Evolutionary conservation across 1,140 invertebrate species (phyloP).

Genomic region (Periplaneta americana): DNA sequence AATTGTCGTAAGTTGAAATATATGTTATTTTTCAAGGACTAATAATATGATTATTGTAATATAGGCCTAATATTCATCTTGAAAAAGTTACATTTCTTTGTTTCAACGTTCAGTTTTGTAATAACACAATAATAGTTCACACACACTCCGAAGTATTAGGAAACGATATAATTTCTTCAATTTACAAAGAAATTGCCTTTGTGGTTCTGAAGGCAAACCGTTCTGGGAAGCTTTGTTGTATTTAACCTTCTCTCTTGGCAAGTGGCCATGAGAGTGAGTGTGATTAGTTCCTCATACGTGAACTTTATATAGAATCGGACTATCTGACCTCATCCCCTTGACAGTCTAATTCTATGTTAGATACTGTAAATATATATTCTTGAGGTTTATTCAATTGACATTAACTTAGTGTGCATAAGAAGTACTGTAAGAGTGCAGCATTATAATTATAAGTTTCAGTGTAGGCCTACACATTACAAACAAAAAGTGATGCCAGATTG

Average conservation of each 20-base stretch:
- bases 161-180: too few relatives aligned
- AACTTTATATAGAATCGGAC: not conserved
- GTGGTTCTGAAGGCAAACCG: too few relatives aligned
- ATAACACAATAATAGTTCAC: too few relatives aligned
- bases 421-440: not conserved
- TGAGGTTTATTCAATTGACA: not conserved
- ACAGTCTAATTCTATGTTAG: not conserved
- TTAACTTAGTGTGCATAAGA: not conserved
- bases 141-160: too few relatives aligned
- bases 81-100: too few relatives aligned
- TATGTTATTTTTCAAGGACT: too few relatives aligned
- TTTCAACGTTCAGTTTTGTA: too few relatives aligned
- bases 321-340: not conserved
- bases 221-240: not conserved
- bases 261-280: not conserved
- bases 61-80: too few relatives aligned
- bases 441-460: too few relatives aligned
- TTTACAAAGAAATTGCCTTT: too few relatives aligned
- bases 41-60: too few relatives aligned
- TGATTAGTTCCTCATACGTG: not conserved
- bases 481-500: not conserved
- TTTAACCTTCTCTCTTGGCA: not conserved
- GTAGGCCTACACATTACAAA: not conserved
- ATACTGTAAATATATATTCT: not conserved
- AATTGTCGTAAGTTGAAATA: not conserved